Evolutionary conservation across 2,888 invertebrate genomes (phyloP), one percentile per base, ranked within the genome.

Genomic region (Brachyptera risi): DNA sequence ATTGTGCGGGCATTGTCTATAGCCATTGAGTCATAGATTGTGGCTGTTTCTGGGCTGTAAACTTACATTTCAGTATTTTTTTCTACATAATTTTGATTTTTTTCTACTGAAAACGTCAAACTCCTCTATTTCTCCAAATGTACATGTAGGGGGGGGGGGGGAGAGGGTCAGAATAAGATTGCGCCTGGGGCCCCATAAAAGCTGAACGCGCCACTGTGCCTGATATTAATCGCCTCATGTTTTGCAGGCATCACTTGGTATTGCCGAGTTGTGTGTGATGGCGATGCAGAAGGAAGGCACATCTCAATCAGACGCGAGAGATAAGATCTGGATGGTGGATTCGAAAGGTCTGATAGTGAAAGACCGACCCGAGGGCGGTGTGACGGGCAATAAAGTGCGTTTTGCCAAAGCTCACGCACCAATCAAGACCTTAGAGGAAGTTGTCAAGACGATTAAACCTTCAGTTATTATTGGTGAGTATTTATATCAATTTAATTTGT

Each of bases 311-410:
- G 89, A 90, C 4, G 98, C 98, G 0, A 83, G 84, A 62, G 75
- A 75, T 1, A 88, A 86, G 71, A 92, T 99, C 71, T 99, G 90
- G 90, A 84, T 99, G 86, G 91, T 97, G 51, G 99, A 99, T 78
- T 95, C 95, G 23, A 91, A 89, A 71, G 99, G 99, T 0, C 83
- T 99, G 19, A 88, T 98, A 71, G 94, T 95, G 0, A 90, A 88
- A 75, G 79, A 92, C 76, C 81, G 96, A 50, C 91, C 93, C 4
- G 85, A 85, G 67, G 92, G 93, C 9, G 90, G 91, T 0, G 69
- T 92, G 47, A 83, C 80, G 62, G 88, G 84, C 61, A 92, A 96
- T 74, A 96, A 96, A 75, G 77, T 79, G 61, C 80, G 80, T 61
- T 98, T 92, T 74, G 94, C 96, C 0, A 87, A 93, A 69, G 81